Conservation (phyloP, 2,888 invertebrate species). For the Mesoligia furuncula region DNA sequence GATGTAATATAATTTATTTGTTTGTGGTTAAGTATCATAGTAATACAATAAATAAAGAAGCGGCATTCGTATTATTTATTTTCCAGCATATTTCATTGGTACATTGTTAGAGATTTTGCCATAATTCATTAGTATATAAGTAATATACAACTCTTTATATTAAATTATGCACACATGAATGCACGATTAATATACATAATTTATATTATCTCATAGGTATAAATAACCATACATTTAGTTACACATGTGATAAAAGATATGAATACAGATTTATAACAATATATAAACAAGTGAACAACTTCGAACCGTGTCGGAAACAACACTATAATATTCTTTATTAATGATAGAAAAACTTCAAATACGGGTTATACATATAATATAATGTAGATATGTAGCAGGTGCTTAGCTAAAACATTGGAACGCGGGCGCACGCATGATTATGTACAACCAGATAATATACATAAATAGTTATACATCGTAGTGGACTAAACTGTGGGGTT, state of each 20-base stretch:
- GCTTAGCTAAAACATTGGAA: constrained; percentile 83
- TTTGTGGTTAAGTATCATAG: constrained; percentile 78
- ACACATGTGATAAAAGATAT: constrained; percentile 89
- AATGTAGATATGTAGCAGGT: constrained; percentile 88
- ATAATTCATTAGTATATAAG: constrained; percentile 84
- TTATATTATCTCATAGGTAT: constrained; percentile 83
- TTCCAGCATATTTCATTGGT: constrained; percentile 90
- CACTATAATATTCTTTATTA: constrained; percentile 86
- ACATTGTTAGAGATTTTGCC: constrained; percentile 88
- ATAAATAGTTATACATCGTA: constrained; percentile 75
- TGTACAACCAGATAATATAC: constrained; percentile 83
- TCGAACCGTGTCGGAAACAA: constrained; percentile 88
- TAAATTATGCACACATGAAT: constrained; percentile 87
- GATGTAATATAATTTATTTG: constrained; percentile 32
- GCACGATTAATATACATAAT: constrained; percentile 88
- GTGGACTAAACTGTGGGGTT: constrained; percentile 79
- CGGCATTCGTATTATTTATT: constrained; percentile 90
- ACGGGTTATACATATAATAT: constrained; percentile 79
- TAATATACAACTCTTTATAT: constrained; percentile 88
- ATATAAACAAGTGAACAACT: constrained; percentile 90
- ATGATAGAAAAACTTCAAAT: constrained; percentile 87
- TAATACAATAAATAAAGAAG: constrained; percentile 89
- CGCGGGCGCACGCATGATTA: constrained; percentile 81
- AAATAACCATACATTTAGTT: constrained; percentile 87
- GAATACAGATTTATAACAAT: constrained; percentile 88